phyloP scores from a whole-genome alignment of 2,888 invertebrate genomes.

The Sarcophaga carnaria region DNA sequence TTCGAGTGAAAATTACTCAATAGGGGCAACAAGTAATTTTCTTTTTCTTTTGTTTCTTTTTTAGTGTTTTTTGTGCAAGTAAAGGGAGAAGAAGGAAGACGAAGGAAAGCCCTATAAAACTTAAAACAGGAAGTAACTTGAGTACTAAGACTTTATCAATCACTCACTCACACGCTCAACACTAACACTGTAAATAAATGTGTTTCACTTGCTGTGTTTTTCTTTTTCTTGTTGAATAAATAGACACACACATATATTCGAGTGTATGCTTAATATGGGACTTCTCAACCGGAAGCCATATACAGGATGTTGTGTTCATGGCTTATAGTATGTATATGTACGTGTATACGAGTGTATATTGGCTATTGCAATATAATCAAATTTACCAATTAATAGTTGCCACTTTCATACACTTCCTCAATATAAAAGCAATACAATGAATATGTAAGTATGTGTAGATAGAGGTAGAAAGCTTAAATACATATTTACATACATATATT shows the following conservation, averaged over 20 bases:
- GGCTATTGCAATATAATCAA: constrained; percentile 41
- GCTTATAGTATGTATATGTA: neutral
- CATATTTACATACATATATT: neutral
- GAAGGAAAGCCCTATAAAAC: constrained; percentile 1
- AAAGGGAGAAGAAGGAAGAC: neutral
- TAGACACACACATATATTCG: neutral
- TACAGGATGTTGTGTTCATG: constrained; percentile 40
- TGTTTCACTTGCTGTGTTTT: neutral
- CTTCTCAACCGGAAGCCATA: constrained; percentile 45
- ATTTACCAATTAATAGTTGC: constrained; percentile 59
- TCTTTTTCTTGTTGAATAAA: neutral
- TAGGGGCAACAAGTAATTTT: constrained; percentile 50
- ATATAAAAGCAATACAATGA: neutral
- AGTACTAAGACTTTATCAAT: constrained; percentile 16
- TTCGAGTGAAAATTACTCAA: neutral
- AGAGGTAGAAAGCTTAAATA: neutral
- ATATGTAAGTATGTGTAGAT: neutral
- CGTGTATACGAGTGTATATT: neutral
- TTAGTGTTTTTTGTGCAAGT: neutral
- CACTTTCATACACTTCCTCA: constrained; percentile 32
- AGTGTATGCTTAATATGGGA: neutral
- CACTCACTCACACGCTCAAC: neutral
- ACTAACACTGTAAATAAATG: neutral
- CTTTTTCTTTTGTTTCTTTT: neutral
- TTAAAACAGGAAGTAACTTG: constrained; percentile 51